phyloP scores from a whole-genome alignment of 2,888 invertebrate species.

The Yponomeuta evonymella region DNA sequence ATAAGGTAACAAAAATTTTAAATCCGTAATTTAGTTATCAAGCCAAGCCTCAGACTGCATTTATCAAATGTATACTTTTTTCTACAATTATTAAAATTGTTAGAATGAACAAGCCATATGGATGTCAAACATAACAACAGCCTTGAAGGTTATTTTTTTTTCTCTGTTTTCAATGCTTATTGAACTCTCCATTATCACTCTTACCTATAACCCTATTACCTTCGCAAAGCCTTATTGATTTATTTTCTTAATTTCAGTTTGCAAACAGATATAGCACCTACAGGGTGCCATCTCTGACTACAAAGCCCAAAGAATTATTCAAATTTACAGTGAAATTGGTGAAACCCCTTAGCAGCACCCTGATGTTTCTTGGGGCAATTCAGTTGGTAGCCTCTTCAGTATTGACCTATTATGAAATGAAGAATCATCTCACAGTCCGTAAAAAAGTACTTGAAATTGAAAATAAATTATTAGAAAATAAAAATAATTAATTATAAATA shows the following conservation, averaged over 20 bases:
- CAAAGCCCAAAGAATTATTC: slow-evolving; percentile 72
- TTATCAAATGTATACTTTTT: no score
- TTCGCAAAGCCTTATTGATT: neutral
- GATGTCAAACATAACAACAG: no score
- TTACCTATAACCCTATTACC: no score
- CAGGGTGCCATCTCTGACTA: slow-evolving; percentile 77
- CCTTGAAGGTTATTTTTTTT: no score
- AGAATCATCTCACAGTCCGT: slow-evolving; percentile 59
- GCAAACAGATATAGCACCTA: slow-evolving; percentile 78
- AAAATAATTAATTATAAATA: neutral
- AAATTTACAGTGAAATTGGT: slow-evolving; percentile 70
- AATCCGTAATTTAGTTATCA: no score
- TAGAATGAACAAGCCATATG: no score
- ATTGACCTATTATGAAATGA: slow-evolving; percentile 79
- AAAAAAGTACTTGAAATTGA: slow-evolving; percentile 55
- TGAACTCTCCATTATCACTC: no score
- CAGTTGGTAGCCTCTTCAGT: slow-evolving; percentile 74
- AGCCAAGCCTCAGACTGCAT: no score
- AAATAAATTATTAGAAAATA: slow-evolving; percentile 25
- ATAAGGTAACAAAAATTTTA: no score
- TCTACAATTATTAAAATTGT: no score
- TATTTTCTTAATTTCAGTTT: slow-evolving; percentile 63
- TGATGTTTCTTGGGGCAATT: slow-evolving; percentile 61
- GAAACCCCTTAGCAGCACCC: slow-evolving; percentile 65
- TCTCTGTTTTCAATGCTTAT: no score